Evolutionary conservation across 1,140 invertebrate genomes (phyloP), one percentile per base, ranked within the genome.

Genomic region (Pseudomyrmex cubaensis): DNA sequence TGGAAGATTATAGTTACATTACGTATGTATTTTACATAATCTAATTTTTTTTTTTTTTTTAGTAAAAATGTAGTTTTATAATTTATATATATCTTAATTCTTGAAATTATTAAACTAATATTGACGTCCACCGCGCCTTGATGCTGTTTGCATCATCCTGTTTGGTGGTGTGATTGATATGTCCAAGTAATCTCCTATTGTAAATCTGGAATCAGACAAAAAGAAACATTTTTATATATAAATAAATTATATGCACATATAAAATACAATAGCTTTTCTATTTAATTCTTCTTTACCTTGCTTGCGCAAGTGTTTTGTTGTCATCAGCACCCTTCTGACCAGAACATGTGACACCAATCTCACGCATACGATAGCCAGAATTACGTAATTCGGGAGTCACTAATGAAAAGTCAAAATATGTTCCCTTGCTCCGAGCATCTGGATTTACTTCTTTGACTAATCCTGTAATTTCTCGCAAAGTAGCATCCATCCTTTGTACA

Each of bases 361-460:
- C 98, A 86, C 98, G 95, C 96, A 99, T 97, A 86, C 97, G 93
- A 92, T 98, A 99, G n/a, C 97, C 96, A 17, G 97, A 96, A 35
- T 96, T 95, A 76, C 97, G 95, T 57, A 95, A 93, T 92, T 99
- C 98, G 2, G 99, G 99, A 91, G 96, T 98, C 0, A 99, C 98
- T 52, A 99, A 95, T 2, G 98, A 97, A 95, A 99, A 99, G 92
- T 99, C 98, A 94, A 99, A 99, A 87, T 98, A 98, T n/a, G 99
- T 99, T 69, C 99, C 99, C 93, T 98, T 98, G 74, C 97, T 96
- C 44, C 99, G 94, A 8, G 99, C 97, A 93, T 99, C 99, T 48
- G 98, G 98, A 94, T 99, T 99, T 0, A 99, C 99, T 96, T 99
- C 99, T 92, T 99, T 99, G 0, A 99, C 98, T 9, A 99, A 95